Evolutionary conservation across 2,113 vertebrate genomes (phyloP).

Genomic region (Otis tarda): DNA sequence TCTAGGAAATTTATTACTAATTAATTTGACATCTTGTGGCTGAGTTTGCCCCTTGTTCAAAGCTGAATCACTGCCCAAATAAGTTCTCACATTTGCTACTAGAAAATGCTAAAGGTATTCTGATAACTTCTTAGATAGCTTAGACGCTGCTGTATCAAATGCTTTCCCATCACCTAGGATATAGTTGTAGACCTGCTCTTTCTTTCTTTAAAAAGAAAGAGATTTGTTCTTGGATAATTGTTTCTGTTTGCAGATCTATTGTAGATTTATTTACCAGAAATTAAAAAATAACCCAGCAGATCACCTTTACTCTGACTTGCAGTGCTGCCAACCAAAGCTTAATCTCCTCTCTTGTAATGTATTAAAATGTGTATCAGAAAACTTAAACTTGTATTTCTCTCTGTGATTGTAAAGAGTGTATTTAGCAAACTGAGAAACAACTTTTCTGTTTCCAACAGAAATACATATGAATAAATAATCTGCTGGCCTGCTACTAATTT

Average conservation of each 20-base stretch:
- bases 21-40: slow-evolving; percentile 16
- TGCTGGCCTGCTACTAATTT: not conserved
- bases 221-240: not conserved
- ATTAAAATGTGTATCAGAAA: not conserved
- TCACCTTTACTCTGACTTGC: not conserved
- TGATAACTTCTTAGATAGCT: not conserved
- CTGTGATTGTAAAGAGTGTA: not conserved
- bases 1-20: slow-evolving; percentile 10
- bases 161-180: not conserved
- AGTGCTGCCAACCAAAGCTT: not conserved
- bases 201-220: not conserved
- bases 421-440: not conserved
- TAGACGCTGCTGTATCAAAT: not conserved
- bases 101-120: not conserved
- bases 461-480: not conserved
- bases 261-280: not conserved
- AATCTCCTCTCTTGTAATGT: not conserved
- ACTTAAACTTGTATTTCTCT: not conserved
- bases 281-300: not conserved
- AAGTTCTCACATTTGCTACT: not conserved
- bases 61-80: not conserved
- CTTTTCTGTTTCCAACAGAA: not conserved
- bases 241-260: not conserved
- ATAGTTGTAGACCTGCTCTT: not conserved
- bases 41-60: not conserved